Evolutionary conservation across 92 coral and sea anemone genomes (phyloP), one percentile per base, ranked within the genome.

Genomic region (Zoanthus gigantus): DNA sequence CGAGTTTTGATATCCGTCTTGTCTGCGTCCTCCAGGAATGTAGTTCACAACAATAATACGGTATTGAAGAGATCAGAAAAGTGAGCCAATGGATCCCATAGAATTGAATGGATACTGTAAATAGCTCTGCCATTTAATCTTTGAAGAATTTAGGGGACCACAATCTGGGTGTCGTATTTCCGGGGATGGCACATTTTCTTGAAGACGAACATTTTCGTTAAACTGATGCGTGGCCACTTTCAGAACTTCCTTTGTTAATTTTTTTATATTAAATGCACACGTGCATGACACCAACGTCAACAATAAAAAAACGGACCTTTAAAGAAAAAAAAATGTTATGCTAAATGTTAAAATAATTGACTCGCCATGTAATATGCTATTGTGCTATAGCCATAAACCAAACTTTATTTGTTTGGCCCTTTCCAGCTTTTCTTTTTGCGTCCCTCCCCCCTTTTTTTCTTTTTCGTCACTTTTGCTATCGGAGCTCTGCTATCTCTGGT

Each of bases 1-100:
- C 12, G 16, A 63, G 78, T 83, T 83, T 83, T 17, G 45, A 56
- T 44, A 89, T 31, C 79, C 47, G 34, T 15, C 76, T 73, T 31
- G 16, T 72, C 69, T 30, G 77, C 58, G 73, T 89, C 92, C 63
- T 73, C 84, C 44, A 71, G 61, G 56, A 89, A 89, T 83, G 71
- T 53, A 66, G 92, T 89, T 23, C 92, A 89, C 71, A 37, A 46
- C 17, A 89, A 68, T 60, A 76, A 71, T 44, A 63, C 31, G 18
- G 60, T 63, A 81, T 83, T 54, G 72, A 72, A 84, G 58, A 89
- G 75, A 30, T 77, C 32, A 52, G 72, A 60, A 42, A 72, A 83
- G 71, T 89, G 92, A 46, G 84, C 60, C 74, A 75, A 30, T 37
- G 89, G 92, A 76, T 89, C 92, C 92, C 92, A 83, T 44, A 89